phyloP scores from a whole-genome alignment of 2,113 vertebrate species.

The Bujurquina vittata region DNA sequence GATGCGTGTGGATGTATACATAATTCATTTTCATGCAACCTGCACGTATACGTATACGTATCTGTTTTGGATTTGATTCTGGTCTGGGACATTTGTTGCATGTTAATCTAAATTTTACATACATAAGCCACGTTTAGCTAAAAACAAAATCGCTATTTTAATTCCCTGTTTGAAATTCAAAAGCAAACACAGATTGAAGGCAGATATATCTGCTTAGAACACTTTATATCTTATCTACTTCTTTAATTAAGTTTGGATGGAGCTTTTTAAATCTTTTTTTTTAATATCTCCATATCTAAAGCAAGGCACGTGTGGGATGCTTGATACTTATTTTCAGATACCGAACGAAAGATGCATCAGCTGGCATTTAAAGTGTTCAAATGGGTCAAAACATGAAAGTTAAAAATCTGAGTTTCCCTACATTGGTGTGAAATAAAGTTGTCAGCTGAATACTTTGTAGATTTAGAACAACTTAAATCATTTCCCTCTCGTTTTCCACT shows the following conservation, averaged over 20 bases:
- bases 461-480: background rate
- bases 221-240: conserved; percentile 21
- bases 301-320: background rate
- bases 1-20: background rate
- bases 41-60: background rate
- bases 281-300: conserved; percentile 1
- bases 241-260: conserved; percentile 32
- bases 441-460: background rate
- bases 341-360: background rate
- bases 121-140: background rate
- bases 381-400: background rate
- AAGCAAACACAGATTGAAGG: background rate
- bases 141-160: background rate
- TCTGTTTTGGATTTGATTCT: background rate
- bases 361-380: background rate
- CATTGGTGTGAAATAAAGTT: background rate
- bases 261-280: conserved; percentile 2
- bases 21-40: background rate
- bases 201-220: background rate
- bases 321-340: conserved; percentile 8
- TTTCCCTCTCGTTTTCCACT: background rate
- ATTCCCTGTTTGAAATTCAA: conserved; percentile 1
- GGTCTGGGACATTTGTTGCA: background rate
- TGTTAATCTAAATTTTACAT: background rate
- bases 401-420: background rate